Conservation (phyloP, 2,113 vertebrate species). For the Pipa parva region DNA sequence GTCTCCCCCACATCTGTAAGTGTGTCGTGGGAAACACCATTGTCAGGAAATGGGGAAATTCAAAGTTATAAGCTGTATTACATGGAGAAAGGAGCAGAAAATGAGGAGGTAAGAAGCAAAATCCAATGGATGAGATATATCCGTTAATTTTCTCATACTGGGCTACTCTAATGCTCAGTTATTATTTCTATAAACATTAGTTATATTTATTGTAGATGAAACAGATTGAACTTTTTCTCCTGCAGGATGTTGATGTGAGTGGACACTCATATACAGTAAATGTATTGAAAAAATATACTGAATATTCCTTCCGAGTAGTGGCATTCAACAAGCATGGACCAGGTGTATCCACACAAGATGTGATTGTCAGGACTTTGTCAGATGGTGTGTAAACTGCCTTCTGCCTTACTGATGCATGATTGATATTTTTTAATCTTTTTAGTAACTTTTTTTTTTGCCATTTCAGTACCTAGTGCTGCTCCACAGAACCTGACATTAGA, state of each 20-base stretch:
- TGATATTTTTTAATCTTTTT: too few species aligned
- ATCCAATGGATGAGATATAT: background rate
- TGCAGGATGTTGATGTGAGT: conserved; percentile 79
- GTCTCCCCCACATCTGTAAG: conserved; percentile 72
- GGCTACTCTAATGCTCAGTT: too few species aligned
- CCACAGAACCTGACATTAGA: conserved; percentile 92
- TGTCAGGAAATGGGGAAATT: conserved; percentile 89
- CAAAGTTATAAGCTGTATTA: conserved; percentile 93
- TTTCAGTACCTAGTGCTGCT: conserved; percentile 82
- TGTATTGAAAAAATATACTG: conserved; percentile 85
- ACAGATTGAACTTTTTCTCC: conserved; percentile 14
- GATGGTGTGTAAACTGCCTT: conserved; percentile 71
- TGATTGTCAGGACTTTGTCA: conserved; percentile 76
- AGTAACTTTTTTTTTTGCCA: conserved; percentile 34
- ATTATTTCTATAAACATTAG: too few species aligned
- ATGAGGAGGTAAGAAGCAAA: conserved; percentile 74
- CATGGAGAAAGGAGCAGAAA: conserved; percentile 80
- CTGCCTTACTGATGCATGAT: conserved; percentile 3
- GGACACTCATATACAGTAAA: conserved; percentile 74
- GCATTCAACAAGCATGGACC: conserved; percentile 94
- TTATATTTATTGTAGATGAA: too few species aligned
- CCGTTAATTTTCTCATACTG: background rate
- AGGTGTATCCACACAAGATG: conserved; percentile 89
- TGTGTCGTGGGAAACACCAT: conserved; percentile 82
- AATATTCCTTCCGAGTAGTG: conserved; percentile 91